Percentiles rank a stretch among this genome's conserved stretches.
These are phyloP conservation scores for Leptura quadrifasciata DNA, from an alignment of 2,888 invertebrate species.

Conservation along the genomic window DNA sequence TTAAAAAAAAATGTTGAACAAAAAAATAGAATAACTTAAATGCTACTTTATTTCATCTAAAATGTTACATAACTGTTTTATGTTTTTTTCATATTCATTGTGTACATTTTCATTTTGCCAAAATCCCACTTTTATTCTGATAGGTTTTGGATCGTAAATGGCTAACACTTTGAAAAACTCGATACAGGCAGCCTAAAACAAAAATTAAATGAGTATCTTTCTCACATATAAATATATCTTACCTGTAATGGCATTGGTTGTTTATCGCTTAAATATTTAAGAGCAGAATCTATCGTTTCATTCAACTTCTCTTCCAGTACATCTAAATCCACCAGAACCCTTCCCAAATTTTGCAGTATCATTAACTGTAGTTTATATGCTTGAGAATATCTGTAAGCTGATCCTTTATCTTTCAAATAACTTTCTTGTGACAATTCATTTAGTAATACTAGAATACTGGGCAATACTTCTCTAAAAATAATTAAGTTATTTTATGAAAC, in stretches of 20 bases:
- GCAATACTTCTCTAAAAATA: slow-evolving; percentile 80
- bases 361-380: slow-evolving; percentile 77
- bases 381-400: slow-evolving; percentile 77
- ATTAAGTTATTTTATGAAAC: not conserved
- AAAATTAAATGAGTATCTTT: slow-evolving; percentile 38
- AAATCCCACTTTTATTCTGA: slow-evolving; percentile 55
- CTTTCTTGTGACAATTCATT: slow-evolving; percentile 76
- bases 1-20: too few species aligned
- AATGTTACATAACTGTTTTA: slow-evolving; percentile 34
- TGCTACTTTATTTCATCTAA: slow-evolving; percentile 29
- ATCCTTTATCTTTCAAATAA: slow-evolving; percentile 76
- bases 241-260: slow-evolving; percentile 82
- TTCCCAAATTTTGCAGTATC: slow-evolving; percentile 74
- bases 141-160: slow-evolving; percentile 73
- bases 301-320: slow-evolving; percentile 73
- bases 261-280: slow-evolving; percentile 77
- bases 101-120: slow-evolving; percentile 46
- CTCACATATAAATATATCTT: slow-evolving; percentile 42
- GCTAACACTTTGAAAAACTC: slow-evolving; percentile 76
- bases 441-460: slow-evolving; percentile 78
- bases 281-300: slow-evolving; percentile 72
- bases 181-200: slow-evolving; percentile 75
- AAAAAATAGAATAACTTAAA: slow-evolving; percentile 3
- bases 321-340: slow-evolving; percentile 74
- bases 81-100: slow-evolving; percentile 60